Base-by-base conservation (phyloP, 2,113 vertebrate genomes). In the Caranx melampygus region DNA sequence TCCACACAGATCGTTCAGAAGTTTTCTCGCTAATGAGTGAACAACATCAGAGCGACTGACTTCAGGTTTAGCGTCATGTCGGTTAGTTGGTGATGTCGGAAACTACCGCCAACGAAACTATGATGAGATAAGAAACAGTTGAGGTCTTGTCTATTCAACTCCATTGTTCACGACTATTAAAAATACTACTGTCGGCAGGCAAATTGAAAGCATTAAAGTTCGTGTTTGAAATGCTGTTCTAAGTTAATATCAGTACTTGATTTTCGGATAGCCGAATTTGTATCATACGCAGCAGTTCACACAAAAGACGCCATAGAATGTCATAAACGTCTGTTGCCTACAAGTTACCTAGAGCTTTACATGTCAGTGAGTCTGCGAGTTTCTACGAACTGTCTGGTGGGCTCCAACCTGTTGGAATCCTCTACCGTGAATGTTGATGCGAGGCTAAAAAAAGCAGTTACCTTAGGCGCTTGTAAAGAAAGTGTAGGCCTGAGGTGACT, bases 351-450 rank as follows among this genome's bases (percentile, higher is more conserved):
- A 7, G 35, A 26, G 26, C 26, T 26, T 26, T 26, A 26, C 26
- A 26, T 26, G 1, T 26, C 26, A 26, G 26, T 26, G 26, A 26
- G 26, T 26, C 26, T 26, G 26, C 26, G 1, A 26, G 26, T 26
- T 26, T 26, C 26, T 26, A 26, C 14, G 10, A 42, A 9, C 10
- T 4, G 33, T 58, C 0, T 2, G 2, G 15, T 3, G 26, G 2
- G 15, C 18, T 11, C 54, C 55, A 44, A 55, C 78, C 26, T 74
- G 71, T 68, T 67, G 21, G 3, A n/a, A 10, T n/a, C n/a, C 3
- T 62, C 18, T 13, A 2, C 16, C 14, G 44, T 20, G 4, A 45
- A 1, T 35, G 35, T 26, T 60, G 18, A 20, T 26, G 21, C 5
- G 16, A 45, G 13, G 57, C 35, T 61, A 49, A 44, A 10, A 69